phyloP scores from a whole-genome alignment of 2,888 invertebrate genomes.

The Craniophora ligustri region DNA sequence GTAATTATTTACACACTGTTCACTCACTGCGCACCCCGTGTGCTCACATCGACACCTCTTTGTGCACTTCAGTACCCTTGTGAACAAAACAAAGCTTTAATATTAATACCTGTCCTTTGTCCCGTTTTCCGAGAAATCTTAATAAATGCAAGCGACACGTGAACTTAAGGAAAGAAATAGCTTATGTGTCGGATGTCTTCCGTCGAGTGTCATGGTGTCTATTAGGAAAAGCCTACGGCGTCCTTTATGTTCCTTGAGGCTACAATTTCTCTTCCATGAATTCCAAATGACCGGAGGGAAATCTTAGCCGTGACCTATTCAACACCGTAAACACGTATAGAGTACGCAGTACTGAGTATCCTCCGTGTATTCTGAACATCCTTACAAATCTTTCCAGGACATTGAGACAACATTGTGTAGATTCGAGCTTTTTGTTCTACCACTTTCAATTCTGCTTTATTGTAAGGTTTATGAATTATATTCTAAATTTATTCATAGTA shows the following conservation, averaged over 20 bases:
- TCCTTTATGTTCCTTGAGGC: conserved; percentile 87
- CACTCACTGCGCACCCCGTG: conserved; percentile 30
- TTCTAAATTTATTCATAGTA: conserved; percentile 8
- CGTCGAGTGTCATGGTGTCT: conserved; percentile 73
- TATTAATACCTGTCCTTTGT: conserved; percentile 61
- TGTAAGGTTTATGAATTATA: conserved; percentile 8
- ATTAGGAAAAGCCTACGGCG: conserved; percentile 82
- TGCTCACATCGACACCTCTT: conserved; percentile 38
- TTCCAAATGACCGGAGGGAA: conserved; percentile 88
- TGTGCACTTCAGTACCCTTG: conserved; percentile 54
- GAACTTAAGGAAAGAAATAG: conserved; percentile 70
- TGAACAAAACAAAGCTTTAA: conserved; percentile 58
- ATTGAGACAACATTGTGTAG: conserved; percentile 11
- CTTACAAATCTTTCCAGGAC: conserved; percentile 36
- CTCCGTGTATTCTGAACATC: conserved; percentile 30
- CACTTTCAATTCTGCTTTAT: conserved; percentile 3
- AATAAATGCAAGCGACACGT: conserved; percentile 76
- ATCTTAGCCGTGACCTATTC: conserved; percentile 88
- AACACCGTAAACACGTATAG: conserved; percentile 73
- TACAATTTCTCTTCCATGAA: conserved; percentile 87
- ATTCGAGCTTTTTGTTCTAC: conserved; percentile 3
- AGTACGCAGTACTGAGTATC: conserved; percentile 43
- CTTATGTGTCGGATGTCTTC: conserved; percentile 71
- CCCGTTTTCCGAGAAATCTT: conserved; percentile 63
- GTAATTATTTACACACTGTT: conserved; percentile 12